phyloP scores from a whole-genome alignment of 2,797 vertebrate genomes.

The Emys orbicularis region DNA sequence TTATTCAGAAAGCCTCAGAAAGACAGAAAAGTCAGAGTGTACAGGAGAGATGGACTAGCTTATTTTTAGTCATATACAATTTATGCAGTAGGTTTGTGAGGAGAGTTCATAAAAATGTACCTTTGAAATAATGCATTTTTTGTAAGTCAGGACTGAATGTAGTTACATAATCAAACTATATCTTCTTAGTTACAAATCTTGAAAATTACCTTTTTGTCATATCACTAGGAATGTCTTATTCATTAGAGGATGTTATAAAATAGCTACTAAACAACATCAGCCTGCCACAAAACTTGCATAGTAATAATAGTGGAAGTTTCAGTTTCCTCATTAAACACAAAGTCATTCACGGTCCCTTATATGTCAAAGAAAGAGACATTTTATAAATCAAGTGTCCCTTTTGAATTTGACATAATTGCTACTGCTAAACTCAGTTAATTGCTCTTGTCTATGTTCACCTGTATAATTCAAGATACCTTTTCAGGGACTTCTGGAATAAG shows the following conservation, averaged over 20 bases:
- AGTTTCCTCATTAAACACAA: conserved; percentile 31
- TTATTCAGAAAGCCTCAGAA: neutral
- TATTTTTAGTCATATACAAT: neutral
- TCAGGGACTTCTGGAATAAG: neutral
- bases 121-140: neutral
- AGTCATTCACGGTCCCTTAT: neutral
- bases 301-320: neutral
- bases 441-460: neutral
- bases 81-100: neutral
- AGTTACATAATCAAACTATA: neutral
- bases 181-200: neutral
- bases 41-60: neutral
- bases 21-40: conserved; percentile 19
- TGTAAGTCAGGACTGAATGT: neutral
- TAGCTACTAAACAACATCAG: neutral
- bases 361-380: neutral
- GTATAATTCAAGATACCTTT: neutral
- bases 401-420: conserved; percentile 13
- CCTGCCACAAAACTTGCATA: conserved; percentile 8
- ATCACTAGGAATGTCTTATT: neutral
- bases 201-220: neutral
- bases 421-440: neutral
- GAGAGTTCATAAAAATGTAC: neutral
- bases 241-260: neutral
- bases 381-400: neutral